phyloP scores from a whole-genome alignment of 2,113 vertebrate species.

The Ifrita kowaldi region DNA sequence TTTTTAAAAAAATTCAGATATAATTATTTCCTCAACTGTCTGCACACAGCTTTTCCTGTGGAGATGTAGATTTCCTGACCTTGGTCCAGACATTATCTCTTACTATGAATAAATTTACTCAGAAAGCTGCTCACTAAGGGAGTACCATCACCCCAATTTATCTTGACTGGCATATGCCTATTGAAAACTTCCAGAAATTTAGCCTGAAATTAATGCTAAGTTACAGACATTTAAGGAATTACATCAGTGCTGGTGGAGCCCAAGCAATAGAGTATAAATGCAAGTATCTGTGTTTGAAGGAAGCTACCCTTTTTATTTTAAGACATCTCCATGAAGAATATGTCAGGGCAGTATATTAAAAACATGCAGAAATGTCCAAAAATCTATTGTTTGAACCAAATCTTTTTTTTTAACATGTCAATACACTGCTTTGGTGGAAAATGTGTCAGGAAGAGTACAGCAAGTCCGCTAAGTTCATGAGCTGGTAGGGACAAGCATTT shows the following conservation, averaged over 20 bases:
- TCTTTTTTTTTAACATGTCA: background rate
- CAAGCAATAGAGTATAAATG: background rate
- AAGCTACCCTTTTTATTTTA: background rate
- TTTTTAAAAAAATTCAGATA: background rate
- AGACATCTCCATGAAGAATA: background rate
- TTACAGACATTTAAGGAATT: background rate
- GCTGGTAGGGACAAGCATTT: background rate
- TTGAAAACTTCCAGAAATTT: conserved; percentile 47
- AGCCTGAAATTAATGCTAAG: conserved; percentile 22
- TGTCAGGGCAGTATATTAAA: background rate
- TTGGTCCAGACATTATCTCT: conserved; percentile 57
- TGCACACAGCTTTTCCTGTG: conserved; percentile 18
- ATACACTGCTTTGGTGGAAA: background rate
- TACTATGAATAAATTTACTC: conserved; percentile 67
- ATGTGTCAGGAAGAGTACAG: background rate
- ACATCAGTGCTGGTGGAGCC: background rate
- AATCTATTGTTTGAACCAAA: background rate
- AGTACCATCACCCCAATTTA: conserved; percentile 53
- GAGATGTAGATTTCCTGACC: conserved; percentile 67
- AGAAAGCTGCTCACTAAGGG: conserved; percentile 34
- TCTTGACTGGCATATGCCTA: conserved; percentile 50
- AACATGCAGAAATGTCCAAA: background rate
- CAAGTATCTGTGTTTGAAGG: background rate
- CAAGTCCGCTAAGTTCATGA: background rate
- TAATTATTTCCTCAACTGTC: conserved; percentile 69